phyloP scores from a whole-genome alignment of 2,888 invertebrate species.

The Arrhopalites spinosus region DNA sequence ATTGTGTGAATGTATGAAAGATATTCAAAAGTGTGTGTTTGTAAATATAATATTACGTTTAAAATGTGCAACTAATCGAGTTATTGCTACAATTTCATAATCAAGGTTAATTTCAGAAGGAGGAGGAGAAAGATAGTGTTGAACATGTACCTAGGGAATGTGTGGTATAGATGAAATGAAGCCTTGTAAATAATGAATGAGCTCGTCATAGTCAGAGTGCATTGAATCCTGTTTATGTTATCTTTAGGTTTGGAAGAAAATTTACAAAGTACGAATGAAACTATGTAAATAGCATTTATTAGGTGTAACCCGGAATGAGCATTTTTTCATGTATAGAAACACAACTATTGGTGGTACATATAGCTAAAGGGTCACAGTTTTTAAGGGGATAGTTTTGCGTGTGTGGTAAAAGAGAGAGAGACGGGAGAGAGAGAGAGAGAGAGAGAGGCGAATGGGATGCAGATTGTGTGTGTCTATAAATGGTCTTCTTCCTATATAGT shows the following conservation, averaged over 20 bases:
- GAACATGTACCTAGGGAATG: background rate
- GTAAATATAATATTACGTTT: too few species aligned
- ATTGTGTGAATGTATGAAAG: too few species aligned
- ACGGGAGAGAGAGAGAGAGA: constrained; percentile 2
- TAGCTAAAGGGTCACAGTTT: constrained; percentile 29
- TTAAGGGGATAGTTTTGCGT: constrained; percentile 22
- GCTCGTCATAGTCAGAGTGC: constrained; percentile 18
- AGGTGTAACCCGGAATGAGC: constrained; percentile 32
- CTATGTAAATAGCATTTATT: constrained; percentile 31
- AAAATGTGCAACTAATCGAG: too few species aligned
- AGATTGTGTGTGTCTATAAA: constrained; percentile 48
- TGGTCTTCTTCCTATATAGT: constrained; percentile 52
- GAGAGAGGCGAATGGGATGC: constrained; percentile 34
- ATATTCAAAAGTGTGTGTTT: too few species aligned
- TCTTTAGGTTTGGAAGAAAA: constrained; percentile 28
- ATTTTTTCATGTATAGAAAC: background rate
- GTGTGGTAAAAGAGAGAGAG: constrained; percentile 12
- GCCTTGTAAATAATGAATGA: constrained; percentile 33
- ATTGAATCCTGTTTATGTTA: constrained; percentile 28
- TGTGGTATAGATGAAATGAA: background rate
- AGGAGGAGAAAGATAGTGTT: too few species aligned
- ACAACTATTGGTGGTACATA: background rate
- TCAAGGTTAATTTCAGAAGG: too few species aligned
- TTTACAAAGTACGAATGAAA: constrained; percentile 33
- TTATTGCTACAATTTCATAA: too few species aligned